Evolutionary conservation across 2,888 invertebrate genomes (phyloP).

Genomic region (Drosophila histrio): DNA sequence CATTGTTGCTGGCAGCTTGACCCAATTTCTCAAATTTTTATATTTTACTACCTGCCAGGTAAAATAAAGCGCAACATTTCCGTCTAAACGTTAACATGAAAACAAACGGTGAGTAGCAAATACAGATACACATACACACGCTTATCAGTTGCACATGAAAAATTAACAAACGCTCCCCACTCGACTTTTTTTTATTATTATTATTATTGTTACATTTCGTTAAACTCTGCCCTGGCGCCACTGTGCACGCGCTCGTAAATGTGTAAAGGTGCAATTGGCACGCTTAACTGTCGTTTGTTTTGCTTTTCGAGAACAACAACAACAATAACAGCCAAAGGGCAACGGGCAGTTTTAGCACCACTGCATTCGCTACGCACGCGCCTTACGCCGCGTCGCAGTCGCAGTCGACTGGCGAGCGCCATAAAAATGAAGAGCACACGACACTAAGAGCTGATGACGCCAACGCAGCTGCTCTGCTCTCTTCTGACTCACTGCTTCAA

Average conservation of each 20-base stretch:
- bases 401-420: too few relatives aligned
- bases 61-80: slow-evolving; percentile 47
- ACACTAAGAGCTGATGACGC: neutral
- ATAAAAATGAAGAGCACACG: neutral
- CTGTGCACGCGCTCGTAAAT: slow-evolving; percentile 65
- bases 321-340: slow-evolving; percentile 23
- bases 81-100: slow-evolving; percentile 31
- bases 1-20: slow-evolving; percentile 50
- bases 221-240: slow-evolving; percentile 64
- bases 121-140: slow-evolving; percentile 6
- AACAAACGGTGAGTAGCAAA: slow-evolving; percentile 22
- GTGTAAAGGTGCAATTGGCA: slow-evolving; percentile 59
- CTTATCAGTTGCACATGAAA: slow-evolving; percentile 51
- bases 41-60: slow-evolving; percentile 37
- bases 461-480: neutral
- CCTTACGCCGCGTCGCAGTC: slow-evolving; percentile 16
- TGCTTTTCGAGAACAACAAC: slow-evolving; percentile 15
- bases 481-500: slow-evolving; percentile 40
- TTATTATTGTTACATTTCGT: slow-evolving; percentile 61
- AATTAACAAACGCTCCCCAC: slow-evolving; percentile 27
- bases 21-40: slow-evolving; percentile 43
- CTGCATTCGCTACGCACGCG: slow-evolving; percentile 57
- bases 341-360: slow-evolving; percentile 6
- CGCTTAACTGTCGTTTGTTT: slow-evolving; percentile 54
- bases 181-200: slow-evolving; percentile 8